Evolutionary conservation across 2,888 invertebrate genomes (phyloP), one percentile per base, ranked within the genome.

Genomic region (Tinea semifulvella): DNA sequence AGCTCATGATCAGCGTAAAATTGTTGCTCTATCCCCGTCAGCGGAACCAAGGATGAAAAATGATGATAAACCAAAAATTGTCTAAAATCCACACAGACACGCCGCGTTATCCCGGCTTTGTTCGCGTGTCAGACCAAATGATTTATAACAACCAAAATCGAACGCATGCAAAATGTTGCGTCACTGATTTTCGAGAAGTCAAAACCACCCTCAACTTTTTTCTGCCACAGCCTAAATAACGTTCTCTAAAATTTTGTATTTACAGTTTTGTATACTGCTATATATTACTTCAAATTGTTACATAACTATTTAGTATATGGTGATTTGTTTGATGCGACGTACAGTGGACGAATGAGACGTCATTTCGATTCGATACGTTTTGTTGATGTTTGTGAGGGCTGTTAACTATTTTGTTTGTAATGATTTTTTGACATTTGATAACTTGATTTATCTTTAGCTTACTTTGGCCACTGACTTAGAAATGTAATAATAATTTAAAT

Each of bases 41-140:
- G 13, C 43, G 53, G 52, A 48, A 55, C 52, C 47, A 52, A 50
- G 56, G 57, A 69, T 75, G 77, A 77, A 70, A 75, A 77, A 77
- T 79, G 69, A 74, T 68, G 69, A 66, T 71, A 72, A 67, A 71
- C 56, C 68, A 58, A 68, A n/a, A 72, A 75, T 73, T 72, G 69
- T 65, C 72, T 68, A 75, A 77, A 76, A 74, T 73, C 73, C 70
- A 72, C 72, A 68, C 65, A 70, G 77, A 74, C 75, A 76, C 69
- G 79, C 67, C 68, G 72, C 68, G 75, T 79, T 76, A 75, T 68
- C 60, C n/a, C 73, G 69, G 74, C 76, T 75, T 77, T 79, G 76
- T 77, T 60, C 69, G 71, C 64, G 57, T 76, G 77, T 75, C 79
- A 58, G 54, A 49, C 52, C 8, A 51, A 50, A 58, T 74, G 77